These are phyloP conservation scores for Griposia aprilina DNA, from an alignment of 2,888 invertebrate genomes.

Conservation along the genomic window DNA sequence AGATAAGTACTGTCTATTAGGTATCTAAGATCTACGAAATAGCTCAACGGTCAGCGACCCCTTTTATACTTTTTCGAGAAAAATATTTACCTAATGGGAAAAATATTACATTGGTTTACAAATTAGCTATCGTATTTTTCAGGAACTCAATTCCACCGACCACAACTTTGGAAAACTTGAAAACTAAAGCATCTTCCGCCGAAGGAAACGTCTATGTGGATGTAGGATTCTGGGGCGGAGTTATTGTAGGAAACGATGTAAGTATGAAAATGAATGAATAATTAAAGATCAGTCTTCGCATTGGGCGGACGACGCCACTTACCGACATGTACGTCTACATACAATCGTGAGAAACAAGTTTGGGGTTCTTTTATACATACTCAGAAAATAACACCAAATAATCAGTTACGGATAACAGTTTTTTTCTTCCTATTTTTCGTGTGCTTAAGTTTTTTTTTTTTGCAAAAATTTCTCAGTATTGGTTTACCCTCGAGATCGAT, in stretches of 20 bases:
- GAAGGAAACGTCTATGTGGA: constrained; percentile 92
- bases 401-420: too few species aligned
- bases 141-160: constrained; percentile 94
- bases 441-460: not conserved
- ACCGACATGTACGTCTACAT: not conserved
- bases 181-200: constrained; percentile 91
- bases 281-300: not conserved
- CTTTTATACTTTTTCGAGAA: not conserved
- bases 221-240: constrained; percentile 95
- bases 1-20: not conserved
- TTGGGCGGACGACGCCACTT: too few species aligned
- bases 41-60: constrained; percentile 6
- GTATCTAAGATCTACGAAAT: constrained; percentile 14
- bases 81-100: too few species aligned
- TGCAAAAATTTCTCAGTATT: not conserved
- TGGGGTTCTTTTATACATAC: not conserved
- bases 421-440: not conserved
- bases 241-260: constrained; percentile 92
- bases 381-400: not conserved
- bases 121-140: constrained; percentile 59
- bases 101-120: not conserved
- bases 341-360: not conserved
- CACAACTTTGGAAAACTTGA: constrained; percentile 91
- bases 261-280: constrained; percentile 27
- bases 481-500: not conserved